Evolutionary conservation across 2,797 vertebrate species (phyloP).

Genomic region (Crypturellus tataupa): DNA sequence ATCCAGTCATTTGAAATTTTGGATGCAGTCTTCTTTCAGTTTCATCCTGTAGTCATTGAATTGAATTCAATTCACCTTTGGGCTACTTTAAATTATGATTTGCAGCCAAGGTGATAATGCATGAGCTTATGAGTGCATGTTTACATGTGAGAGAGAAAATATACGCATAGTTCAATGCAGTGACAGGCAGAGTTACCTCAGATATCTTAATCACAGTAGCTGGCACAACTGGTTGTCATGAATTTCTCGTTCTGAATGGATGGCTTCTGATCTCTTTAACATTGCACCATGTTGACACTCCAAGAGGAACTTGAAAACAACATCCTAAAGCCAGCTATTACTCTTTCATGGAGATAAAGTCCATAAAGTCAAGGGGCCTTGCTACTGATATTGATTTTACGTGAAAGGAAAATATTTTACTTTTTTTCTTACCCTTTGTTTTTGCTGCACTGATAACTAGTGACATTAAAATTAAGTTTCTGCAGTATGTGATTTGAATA

Average conservation of each 20-base stretch:
- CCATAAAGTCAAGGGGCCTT: not conserved
- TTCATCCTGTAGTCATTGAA: not conserved
- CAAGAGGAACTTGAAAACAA: not conserved
- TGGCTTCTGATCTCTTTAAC: not conserved
- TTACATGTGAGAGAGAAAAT: not conserved
- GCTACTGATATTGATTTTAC: not conserved
- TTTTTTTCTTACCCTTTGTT: not conserved
- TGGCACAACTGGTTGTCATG: not conserved
- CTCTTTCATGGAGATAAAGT: not conserved
- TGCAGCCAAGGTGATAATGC: not conserved
- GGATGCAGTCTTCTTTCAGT: not conserved
- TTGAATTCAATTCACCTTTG: not conserved
- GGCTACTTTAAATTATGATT: not conserved
- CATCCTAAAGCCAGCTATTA: not conserved
- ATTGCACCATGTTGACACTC: not conserved
- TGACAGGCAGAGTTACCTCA: not conserved
- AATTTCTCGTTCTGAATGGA: slow-evolving; percentile 12
- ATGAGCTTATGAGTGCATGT: not conserved
- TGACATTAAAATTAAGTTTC: not conserved
- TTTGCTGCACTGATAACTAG: not conserved
- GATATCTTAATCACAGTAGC: not conserved
- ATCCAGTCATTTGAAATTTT: not conserved
- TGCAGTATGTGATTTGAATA: not conserved
- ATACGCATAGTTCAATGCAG: not conserved
- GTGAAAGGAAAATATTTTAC: not conserved